Percentiles rank a stretch among this genome's conserved stretches.
These are phyloP conservation scores for Drosophila albomicans DNA, from an alignment of 1,140 invertebrate genomes.

Conservation along the genomic window DNA sequence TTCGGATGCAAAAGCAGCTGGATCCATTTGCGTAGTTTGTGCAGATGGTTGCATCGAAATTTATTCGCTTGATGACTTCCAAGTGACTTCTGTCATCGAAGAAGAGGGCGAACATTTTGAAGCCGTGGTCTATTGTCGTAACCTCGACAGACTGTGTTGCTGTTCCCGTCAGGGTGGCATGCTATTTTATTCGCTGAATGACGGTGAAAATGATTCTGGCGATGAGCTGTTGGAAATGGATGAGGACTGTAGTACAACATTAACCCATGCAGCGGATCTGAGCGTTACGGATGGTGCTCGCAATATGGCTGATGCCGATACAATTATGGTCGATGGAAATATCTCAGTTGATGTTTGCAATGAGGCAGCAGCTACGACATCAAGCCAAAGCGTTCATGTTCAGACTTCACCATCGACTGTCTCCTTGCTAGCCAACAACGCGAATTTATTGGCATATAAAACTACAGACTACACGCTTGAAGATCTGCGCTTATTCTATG, in stretches of 20 bases:
- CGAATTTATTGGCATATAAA: constrained; percentile 87
- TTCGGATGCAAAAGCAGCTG: constrained; percentile 69
- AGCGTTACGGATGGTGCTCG: constrained; percentile 67
- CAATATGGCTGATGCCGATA: constrained; percentile 12
- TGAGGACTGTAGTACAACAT: constrained; percentile 85
- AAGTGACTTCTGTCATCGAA: constrained; percentile 87
- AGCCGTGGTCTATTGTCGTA: constrained; percentile 91
- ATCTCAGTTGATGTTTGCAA: constrained; percentile 58
- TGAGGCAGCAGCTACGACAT: constrained; percentile 16
- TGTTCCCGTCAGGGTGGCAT: constrained; percentile 92
- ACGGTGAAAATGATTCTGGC: constrained; percentile 89
- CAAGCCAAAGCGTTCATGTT: constrained; percentile 44
- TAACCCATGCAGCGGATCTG: constrained; percentile 63
- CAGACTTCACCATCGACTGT: constrained; percentile 67
- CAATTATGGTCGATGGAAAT: constrained; percentile 7
- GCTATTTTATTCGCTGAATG: constrained; percentile 92
- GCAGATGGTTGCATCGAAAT: constrained; percentile 89
- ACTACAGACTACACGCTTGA: constrained; percentile 85
- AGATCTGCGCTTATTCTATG: constrained; percentile 87
- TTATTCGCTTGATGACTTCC: constrained; percentile 88
- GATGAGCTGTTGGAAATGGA: constrained; percentile 90
- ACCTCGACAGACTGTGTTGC: constrained; percentile 93
- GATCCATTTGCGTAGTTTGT: constrained; percentile 86
- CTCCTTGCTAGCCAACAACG: constrained; percentile 52
- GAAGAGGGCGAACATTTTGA: constrained; percentile 90